Percentiles rank a stretch among this genome's conserved stretches.
These are phyloP conservation scores for Antitype chi DNA, from an alignment of 2,888 invertebrate genomes.

Conservation along the genomic window DNA sequence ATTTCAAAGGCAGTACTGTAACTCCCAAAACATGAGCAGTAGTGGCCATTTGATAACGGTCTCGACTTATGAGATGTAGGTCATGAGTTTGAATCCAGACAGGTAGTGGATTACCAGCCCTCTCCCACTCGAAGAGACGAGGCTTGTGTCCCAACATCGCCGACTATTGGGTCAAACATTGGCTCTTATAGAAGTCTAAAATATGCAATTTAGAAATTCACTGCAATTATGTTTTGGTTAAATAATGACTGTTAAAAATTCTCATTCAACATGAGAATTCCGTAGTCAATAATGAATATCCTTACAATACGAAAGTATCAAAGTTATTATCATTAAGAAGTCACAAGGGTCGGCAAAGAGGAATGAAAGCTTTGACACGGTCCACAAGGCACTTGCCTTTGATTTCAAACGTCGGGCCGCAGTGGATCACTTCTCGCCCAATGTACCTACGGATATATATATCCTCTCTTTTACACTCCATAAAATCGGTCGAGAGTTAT, in stretches of 20 bases:
- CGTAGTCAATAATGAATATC: conserved; percentile 35
- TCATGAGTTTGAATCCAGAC: too few species aligned
- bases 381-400: conserved; percentile 57
- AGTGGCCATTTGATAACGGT: too few species aligned
- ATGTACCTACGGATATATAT: conserved; percentile 42
- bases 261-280: conserved; percentile 13
- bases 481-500: conserved; percentile 52
- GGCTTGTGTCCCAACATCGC: too few species aligned
- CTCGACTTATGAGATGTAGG: too few species aligned
- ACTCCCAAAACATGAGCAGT: background rate
- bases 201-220: conserved; percentile 11
- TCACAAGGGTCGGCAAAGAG: conserved; percentile 48
- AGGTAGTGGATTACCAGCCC: too few species aligned
- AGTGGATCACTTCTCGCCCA: conserved; percentile 45
- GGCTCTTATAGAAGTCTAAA: background rate
- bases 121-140: too few species aligned
- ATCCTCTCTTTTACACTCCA: conserved; percentile 39
- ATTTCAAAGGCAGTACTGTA: conserved; percentile 18
- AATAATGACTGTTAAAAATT: background rate
- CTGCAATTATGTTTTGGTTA: background rate
- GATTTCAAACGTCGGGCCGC: conserved; percentile 55
- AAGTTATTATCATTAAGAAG: conserved; percentile 55
- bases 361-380: conserved; percentile 62
- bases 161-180: background rate
- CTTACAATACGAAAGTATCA: conserved; percentile 41